Conservation (phyloP, 2,797 vertebrate genomes). For the Helostoma temminkii region DNA sequence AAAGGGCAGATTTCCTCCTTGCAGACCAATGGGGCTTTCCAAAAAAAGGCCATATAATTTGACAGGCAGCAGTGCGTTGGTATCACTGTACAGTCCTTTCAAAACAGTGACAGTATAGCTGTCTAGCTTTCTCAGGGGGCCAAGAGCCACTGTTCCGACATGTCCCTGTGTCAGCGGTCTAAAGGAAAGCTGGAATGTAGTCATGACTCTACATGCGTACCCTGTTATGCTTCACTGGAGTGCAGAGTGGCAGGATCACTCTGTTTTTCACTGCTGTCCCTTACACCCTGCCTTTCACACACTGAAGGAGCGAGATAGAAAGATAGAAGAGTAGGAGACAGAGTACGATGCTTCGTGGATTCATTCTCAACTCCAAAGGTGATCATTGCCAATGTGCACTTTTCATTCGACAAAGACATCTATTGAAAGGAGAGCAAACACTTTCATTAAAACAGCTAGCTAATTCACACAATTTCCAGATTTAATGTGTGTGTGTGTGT, state of each 20-base stretch:
- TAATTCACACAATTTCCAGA: background rate
- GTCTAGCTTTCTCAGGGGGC: constrained; percentile 47
- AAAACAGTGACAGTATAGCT: constrained; percentile 56
- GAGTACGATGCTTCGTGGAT: background rate
- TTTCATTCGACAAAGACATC: constrained; percentile 11
- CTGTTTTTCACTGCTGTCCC: constrained; percentile 13
- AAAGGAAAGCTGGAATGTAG: constrained; percentile 71
- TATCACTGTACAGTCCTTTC: constrained; percentile 43
- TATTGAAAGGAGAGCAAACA: constrained; percentile 14
- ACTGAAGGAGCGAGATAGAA: constrained; percentile 29
- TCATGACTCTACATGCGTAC: constrained; percentile 73
- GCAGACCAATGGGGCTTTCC: constrained; percentile 7
- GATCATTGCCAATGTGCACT: constrained; percentile 28
- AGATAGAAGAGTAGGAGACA: constrained; percentile 18
- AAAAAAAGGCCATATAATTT: constrained; percentile 19
- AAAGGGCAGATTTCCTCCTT: background rate
- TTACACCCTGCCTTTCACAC: constrained; percentile 12
- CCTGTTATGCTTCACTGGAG: constrained; percentile 59
- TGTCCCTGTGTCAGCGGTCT: constrained; percentile 73
- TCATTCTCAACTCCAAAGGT: background rate
- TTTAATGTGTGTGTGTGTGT: background rate
- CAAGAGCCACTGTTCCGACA: constrained; percentile 66
- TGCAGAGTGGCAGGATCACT: constrained; percentile 56
- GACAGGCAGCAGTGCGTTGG: constrained; percentile 35
- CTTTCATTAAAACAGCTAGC: background rate